Percentiles rank a stretch among this genome's conserved stretches.
Conservation (phyloP, 2,797 vertebrate species). For the Sphenodon punctatus region DNA sequence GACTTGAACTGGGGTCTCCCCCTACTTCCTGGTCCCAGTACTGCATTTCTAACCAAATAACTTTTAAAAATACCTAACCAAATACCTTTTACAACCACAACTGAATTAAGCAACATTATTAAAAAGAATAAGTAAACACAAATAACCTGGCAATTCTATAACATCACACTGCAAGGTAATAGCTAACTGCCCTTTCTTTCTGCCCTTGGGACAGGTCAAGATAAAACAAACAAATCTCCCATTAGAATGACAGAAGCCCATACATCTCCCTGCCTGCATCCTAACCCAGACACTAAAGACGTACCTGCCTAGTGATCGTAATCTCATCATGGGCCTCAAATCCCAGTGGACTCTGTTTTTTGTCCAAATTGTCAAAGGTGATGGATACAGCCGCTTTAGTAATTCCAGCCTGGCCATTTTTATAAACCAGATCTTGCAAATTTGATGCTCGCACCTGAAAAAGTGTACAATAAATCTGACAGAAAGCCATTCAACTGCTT, state of each 20-base stretch:
- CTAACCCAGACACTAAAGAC: neutral
- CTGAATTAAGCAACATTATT: neutral
- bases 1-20: too few species aligned
- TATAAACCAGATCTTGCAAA: constrained; percentile 94
- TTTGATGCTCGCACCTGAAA: constrained; percentile 91
- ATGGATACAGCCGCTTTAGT: constrained; percentile 93
- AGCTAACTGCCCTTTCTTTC: neutral
- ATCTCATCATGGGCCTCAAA: constrained; percentile 93
- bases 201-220: too few species aligned
- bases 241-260: neutral
- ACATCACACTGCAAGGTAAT: neutral
- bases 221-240: neutral
- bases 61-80: too few species aligned
- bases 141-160: neutral
- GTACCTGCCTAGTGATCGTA: constrained; percentile 92
- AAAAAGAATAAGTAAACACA: neutral
- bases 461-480: neutral
- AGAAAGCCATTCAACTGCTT: neutral
- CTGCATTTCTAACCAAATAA: too few species aligned
- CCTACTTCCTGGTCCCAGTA: too few species aligned
- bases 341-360: constrained; percentile 91
- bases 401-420: constrained; percentile 93
- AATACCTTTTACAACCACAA: neutral
- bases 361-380: constrained; percentile 94
- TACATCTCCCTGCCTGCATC: accelerated